Evolutionary conservation across 1,140 invertebrate species (phyloP), one percentile per base, ranked within the genome.

Genomic region (Thaumetopoea pityocampa): DNA sequence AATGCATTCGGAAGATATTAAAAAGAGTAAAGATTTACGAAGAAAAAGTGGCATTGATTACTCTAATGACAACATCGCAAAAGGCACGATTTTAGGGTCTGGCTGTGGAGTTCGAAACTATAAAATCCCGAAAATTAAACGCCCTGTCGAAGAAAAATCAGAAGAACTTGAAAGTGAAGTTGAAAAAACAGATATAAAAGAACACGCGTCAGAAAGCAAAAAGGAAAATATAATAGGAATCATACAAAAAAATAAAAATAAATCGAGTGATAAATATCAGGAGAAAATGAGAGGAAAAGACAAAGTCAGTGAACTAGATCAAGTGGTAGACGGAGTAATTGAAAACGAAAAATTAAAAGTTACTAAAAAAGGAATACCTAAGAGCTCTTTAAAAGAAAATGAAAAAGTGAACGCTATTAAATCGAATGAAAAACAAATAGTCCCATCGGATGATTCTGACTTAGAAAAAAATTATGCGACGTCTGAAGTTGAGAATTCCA

Each of bases 101-200:
- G 87, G 86, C 2, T 88, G 87, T 65, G 87, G 87, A 4, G 70
- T 90, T 0, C 89, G 90, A 56, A 88, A 88, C 32, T 91, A 89
- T 41, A 89, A 87, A 69, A 91, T 91, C 46, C 90, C 90, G 1
- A 90, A 90, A 72, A 87, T 89, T 18, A 88, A 87, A 62, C 78
- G 80, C 6, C 24, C 42, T 9, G 30, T 19, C 33, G 45, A 64
- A 24, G 59, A 64, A 48, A 51, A 41, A 34, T n/a, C n/a, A n/a
- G n/a, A n/a, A n/a, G n/a, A n/a, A n/a, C n/a, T n/a, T n/a, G 29
- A 24, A 19, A 12, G 9, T 9, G 14, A 42, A 29, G 3, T 8
- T n/a, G 10, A 23, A 4, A 42, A 48, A 29, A 12, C 20, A 2
- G 20, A 46, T 5, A 20, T 27, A 14, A 48, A 46, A 34, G 19